Evolutionary conservation across 2,888 invertebrate genomes (phyloP), one percentile per base, ranked within the genome.

Genomic region (Synanthedon myopaeformis): DNA sequence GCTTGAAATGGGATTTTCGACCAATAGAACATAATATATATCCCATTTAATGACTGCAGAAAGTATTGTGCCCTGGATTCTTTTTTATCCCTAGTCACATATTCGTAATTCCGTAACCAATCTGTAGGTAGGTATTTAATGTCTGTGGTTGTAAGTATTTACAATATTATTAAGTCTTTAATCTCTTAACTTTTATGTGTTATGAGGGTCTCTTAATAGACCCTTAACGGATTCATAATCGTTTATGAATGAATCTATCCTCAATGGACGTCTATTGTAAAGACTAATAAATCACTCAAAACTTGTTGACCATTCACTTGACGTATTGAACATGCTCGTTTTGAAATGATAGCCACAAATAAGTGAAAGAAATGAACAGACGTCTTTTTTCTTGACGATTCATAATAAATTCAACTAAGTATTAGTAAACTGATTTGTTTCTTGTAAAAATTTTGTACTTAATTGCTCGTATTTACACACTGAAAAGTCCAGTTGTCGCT

Each of bases 221-320:
- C 57, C 58, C 53, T 59, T 64, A 63, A 64, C 61, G 65, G 62
- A 68, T 66, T 67, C 66, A 69, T 64, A 61, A 62, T 59, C 52
- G 51, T 53, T 58, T 54, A 57, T 66, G 65, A 69, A 64, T 67
- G 62, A 60, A 60, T 58, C 54, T 54, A 57, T 54, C 49, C 56
- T 54, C 58, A 51, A 59, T 60, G 55, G 62, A 61, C 63, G 62
- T 63, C 64, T 62, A 62, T 63, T 62, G 62, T 65, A 53, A 51
- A 55, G 57, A 52, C 41, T 55, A 58, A 68, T 68, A 68, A 69
- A 70, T 69, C 65, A 69, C 53, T 57, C 59, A 60, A 58, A 63
- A 63, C 60, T 60, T 55, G 63, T 62, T 63, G 59, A 59, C 60
- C 58, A 61, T 63, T 65, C 61, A 59, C 58, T 58, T 56, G 56